Conservation (phyloP, 2,888 invertebrate genomes). For the Drosophila rubida region DNA sequence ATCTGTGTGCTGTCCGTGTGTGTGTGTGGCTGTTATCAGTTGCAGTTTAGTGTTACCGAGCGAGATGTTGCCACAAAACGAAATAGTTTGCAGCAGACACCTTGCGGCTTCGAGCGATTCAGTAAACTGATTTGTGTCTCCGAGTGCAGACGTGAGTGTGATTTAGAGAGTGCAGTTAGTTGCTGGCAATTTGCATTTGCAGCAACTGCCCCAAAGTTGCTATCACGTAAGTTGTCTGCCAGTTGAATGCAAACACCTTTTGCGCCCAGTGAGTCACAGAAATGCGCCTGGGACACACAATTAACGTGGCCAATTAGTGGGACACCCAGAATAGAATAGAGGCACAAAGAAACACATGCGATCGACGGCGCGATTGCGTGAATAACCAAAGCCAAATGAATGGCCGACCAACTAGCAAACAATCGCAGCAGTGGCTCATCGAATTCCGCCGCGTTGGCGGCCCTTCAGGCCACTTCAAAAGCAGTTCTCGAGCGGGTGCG, state of each 20-base stretch:
- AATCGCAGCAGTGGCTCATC: slow-evolving; percentile 3
- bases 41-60: slow-evolving; percentile 50
- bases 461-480: slow-evolving; percentile 59
- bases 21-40: slow-evolving; percentile 43
- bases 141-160: slow-evolving; percentile 54
- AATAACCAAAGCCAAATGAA: slow-evolving; percentile 32
- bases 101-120: slow-evolving; percentile 14
- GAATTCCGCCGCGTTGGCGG: slow-evolving; percentile 43
- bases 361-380: slow-evolving; percentile 44
- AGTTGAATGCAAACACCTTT: slow-evolving; percentile 18
- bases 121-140: slow-evolving; percentile 35
- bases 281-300: slow-evolving; percentile 49
- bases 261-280: slow-evolving; percentile 32
- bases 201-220: too few species aligned
- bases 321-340: slow-evolving; percentile 1
- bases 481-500: slow-evolving; percentile 48
- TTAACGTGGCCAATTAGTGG: slow-evolving; percentile 61
- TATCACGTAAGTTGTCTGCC: too few species aligned
- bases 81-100: slow-evolving; percentile 30
- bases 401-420: slow-evolving; percentile 11
- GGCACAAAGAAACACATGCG: slow-evolving; percentile 35
- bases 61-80: slow-evolving; percentile 43
- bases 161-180: too few species aligned
- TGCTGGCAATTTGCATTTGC: too few species aligned
- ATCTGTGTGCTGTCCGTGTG: not conserved